These are phyloP conservation scores for Eurytoma californica DNA, from an alignment of 2,888 invertebrate species.

Conservation along the genomic window DNA sequence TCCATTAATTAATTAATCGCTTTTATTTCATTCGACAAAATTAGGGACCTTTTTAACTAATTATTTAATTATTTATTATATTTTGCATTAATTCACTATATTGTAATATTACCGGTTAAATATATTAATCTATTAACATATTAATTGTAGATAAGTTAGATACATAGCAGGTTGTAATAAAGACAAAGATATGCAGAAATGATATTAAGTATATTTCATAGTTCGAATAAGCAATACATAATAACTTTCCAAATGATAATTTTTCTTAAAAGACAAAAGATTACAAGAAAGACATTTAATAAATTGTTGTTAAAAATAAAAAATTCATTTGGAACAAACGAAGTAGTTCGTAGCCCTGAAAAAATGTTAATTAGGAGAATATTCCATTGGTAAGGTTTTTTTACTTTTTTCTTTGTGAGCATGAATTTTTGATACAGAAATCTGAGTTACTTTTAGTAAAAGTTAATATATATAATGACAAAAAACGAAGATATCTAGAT, in stretches of 20 bases:
- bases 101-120: no score
- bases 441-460: slow-evolving; percentile 41
- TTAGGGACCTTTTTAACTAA: no score
- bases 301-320: slow-evolving; percentile 27
- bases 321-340: slow-evolving; percentile 43
- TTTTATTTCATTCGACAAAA: no score
- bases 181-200: slow-evolving; percentile 40
- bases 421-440: slow-evolving; percentile 32
- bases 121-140: no score
- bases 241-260: slow-evolving; percentile 42
- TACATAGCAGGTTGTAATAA: slow-evolving; percentile 47
- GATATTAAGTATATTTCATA: slow-evolving; percentile 51
- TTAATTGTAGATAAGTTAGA: not conserved
- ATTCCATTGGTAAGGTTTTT: slow-evolving; percentile 32
- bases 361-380: slow-evolving; percentile 28
- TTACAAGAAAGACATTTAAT: slow-evolving; percentile 47
- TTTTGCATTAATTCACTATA: no score
- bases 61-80: no score
- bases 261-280: slow-evolving; percentile 20
- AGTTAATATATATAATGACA: slow-evolving; percentile 39
- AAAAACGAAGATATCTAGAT: slow-evolving; percentile 55
- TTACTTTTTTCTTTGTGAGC: slow-evolving; percentile 10
- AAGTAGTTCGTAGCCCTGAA: slow-evolving; percentile 51
- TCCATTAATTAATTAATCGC: no score
- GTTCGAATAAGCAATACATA: slow-evolving; percentile 48